phyloP scores from a whole-genome alignment of 2,888 invertebrate species.

The Acanthosepion esculentum region DNA sequence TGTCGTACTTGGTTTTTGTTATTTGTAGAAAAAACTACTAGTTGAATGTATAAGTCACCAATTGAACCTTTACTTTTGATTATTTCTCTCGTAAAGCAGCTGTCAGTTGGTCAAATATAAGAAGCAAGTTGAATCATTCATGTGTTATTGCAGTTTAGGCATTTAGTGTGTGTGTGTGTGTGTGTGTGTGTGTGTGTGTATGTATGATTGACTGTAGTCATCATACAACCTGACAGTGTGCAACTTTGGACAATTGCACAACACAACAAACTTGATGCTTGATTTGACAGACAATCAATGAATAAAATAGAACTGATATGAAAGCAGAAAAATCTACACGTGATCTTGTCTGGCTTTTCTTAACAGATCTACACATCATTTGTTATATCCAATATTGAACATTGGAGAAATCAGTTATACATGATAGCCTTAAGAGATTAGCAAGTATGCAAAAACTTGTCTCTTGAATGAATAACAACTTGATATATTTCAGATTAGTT shows the following conservation, averaged over 20 bases:
- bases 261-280: background rate
- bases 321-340: background rate
- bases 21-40: background rate
- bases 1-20: background rate
- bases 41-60: background rate
- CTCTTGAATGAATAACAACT: background rate
- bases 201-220: background rate
- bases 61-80: background rate
- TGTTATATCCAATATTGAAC: background rate
- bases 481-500: background rate
- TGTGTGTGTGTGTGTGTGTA: no score
- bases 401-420: background rate
- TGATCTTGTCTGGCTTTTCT: background rate
- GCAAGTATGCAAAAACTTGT: background rate
- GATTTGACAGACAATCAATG: constrained; percentile 12
- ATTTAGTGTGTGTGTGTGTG: background rate
- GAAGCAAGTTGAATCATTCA: background rate
- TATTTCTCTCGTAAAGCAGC: background rate
- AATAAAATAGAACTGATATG: background rate
- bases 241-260: constrained; percentile 6
- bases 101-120: background rate
- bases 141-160: background rate
- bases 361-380: background rate
- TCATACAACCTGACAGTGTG: background rate
- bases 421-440: background rate